Conservation (phyloP, 2,797 vertebrate genomes). For the Protosalanx chinensis region DNA sequence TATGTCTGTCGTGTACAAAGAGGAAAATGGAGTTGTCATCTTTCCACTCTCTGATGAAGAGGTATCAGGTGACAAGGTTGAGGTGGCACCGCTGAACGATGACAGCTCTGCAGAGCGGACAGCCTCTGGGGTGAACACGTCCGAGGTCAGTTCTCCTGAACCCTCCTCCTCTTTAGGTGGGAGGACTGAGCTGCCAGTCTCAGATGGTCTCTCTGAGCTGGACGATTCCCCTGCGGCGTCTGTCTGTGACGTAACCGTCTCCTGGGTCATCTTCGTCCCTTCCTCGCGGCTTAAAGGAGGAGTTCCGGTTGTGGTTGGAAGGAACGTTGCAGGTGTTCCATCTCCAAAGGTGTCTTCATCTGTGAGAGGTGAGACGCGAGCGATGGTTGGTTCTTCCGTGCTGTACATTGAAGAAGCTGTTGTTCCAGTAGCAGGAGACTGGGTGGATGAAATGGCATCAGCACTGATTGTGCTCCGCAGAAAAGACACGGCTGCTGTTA, state of each 20-base stretch:
- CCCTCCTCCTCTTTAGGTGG: slow-evolving; percentile 4
- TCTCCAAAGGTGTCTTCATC: not conserved
- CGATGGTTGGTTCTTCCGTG: not conserved
- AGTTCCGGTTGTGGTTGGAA: not conserved
- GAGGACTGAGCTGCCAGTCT: not conserved
- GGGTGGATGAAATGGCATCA: not conserved
- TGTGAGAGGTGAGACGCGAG: not conserved
- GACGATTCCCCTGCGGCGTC: not conserved
- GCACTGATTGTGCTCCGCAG: not conserved
- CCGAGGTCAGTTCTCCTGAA: slow-evolving; percentile 11
- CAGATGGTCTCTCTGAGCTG: not conserved
- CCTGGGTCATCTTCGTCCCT: not conserved
- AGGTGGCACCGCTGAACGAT: not conserved
- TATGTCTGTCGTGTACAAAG: slow-evolving; percentile 7
- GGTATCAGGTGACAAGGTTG: not conserved
- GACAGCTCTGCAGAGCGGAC: not conserved
- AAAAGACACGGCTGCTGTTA: not conserved
- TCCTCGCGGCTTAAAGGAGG: not conserved
- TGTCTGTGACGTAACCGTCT: not conserved
- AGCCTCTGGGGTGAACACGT: not conserved
- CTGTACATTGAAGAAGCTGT: not conserved
- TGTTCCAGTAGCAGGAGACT: not conserved
- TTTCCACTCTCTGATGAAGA: not conserved
- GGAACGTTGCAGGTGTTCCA: not conserved
- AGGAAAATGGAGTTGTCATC: not conserved